Evolutionary conservation across 2,888 invertebrate species (phyloP), one percentile per base, ranked within the genome.

Genomic region (Erannis defoliaria): DNA sequence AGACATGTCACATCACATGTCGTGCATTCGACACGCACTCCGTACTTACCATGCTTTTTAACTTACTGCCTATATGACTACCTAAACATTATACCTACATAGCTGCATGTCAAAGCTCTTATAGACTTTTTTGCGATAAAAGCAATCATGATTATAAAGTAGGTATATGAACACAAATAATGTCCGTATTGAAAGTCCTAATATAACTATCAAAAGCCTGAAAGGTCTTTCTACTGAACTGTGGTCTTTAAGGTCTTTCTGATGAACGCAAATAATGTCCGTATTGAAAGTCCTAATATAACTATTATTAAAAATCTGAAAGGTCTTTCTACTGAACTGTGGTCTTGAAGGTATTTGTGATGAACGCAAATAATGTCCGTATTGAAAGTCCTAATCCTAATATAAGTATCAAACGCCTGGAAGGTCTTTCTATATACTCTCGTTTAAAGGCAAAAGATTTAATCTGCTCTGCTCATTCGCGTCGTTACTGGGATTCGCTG

Each of bases 401-500:
- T n/a, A 40, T 10, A 31, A 51, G 19, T 31, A 40, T 51, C n/a
- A 8, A 51, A 31, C 38, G 16, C 26, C 38, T 51, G 38, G 40
- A 51, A 38, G 16, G 23, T 10, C 14, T 38, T 26, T 26, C 5
- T 8, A 5, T 26, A 5, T 26, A 26, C 26, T 26, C 8, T 4
- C 5, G 23, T 14, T 14, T 12, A 12, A 26, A 50, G 40, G 51
- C 29, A 51, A 38, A 35, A 40, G n/a, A 29, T 29, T 18, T 12
- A 51, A 31, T 45, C 26, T 21, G 19, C 29, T 62, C 58, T 40
- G 40, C 51, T 58, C 37, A 55, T 43, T 19, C 59, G 51, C 62
- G 63, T 69, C 62, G 63, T 69, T 73, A 67, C 51, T 68, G 71
- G 69, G 69, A 71, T 70, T 77, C 76, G 74, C 67, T 82, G 82